Evolutionary conservation across 2,888 invertebrate species (phyloP).

Genomic region (Ectemnius cavifrons): DNA sequence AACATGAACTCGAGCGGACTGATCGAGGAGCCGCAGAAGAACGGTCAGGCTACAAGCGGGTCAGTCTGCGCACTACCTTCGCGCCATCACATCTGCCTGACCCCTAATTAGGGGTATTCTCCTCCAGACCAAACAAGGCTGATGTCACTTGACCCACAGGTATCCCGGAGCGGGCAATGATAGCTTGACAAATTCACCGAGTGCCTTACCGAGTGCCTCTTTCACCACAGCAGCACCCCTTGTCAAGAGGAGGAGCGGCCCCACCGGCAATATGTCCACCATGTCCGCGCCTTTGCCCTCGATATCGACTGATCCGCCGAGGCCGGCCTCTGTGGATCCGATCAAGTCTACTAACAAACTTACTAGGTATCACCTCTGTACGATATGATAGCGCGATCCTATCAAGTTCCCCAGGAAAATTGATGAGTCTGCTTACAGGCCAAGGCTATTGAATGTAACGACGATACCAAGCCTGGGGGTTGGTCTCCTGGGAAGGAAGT

Average conservation of each 20-base stretch:
- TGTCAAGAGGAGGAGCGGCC: background rate
- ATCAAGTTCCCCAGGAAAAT: background rate
- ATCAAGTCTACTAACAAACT: background rate
- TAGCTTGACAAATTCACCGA: background rate
- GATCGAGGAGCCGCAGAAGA: conserved; percentile 79
- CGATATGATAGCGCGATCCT: background rate
- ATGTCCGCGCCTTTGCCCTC: background rate
- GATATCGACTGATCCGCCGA: background rate
- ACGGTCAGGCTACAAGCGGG: conserved; percentile 66
- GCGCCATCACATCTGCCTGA: too few species aligned
- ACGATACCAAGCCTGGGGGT: conserved; percentile 72
- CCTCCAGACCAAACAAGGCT: too few species aligned
- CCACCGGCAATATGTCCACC: background rate
- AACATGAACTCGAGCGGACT: conserved; percentile 86
- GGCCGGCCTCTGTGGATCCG: background rate
- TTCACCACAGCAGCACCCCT: background rate
- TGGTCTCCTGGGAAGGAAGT: conserved; percentile 64
- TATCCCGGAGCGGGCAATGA: background rate
- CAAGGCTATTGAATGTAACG: conserved; percentile 78
- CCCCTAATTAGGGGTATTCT: too few species aligned
- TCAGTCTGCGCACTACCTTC: conserved; percentile 77
- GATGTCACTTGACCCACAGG: background rate
- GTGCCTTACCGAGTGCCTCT: background rate
- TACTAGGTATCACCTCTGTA: background rate
- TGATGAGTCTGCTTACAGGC: conserved; percentile 56